phyloP scores from a whole-genome alignment of 2,888 invertebrate genomes.

The Lithophane leautieri region DNA sequence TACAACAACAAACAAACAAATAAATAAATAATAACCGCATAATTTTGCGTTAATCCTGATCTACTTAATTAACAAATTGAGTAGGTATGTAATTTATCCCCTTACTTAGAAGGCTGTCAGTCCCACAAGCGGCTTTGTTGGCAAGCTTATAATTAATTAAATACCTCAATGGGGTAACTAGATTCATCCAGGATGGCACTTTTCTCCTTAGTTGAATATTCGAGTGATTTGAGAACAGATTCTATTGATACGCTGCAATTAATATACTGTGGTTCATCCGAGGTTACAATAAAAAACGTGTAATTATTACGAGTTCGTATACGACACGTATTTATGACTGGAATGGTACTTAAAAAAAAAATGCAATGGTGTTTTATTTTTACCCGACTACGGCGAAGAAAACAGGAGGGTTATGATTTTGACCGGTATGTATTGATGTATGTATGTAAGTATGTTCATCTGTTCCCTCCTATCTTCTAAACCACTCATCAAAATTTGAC shows the following conservation, averaged over 20 bases:
- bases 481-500: too few species aligned
- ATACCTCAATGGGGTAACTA: conserved; percentile 66
- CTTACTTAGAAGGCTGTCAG: conserved; percentile 47
- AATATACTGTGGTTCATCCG: background rate
- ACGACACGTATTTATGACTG: background rate
- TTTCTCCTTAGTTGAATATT: conserved; percentile 18
- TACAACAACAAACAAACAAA: background rate
- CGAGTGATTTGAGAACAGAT: conserved; percentile 29
- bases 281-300: background rate
- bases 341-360: background rate
- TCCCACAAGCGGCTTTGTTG: conserved; percentile 62
- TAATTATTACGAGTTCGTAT: background rate
- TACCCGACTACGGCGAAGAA: too few species aligned
- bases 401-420: too few species aligned
- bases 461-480: too few species aligned
- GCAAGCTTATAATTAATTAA: conserved; percentile 69
- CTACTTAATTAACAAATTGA: conserved; percentile 36
- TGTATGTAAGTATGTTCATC: too few species aligned
- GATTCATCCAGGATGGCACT: conserved; percentile 34
- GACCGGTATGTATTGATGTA: too few species aligned
- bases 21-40: conserved; percentile 1
- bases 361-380: conserved; percentile 4
- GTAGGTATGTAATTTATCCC: conserved; percentile 50
- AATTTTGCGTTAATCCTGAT: background rate
- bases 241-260: background rate